Conservation (phyloP, 2,113 vertebrate genomes). For the Poecilia latipinna region DNA sequence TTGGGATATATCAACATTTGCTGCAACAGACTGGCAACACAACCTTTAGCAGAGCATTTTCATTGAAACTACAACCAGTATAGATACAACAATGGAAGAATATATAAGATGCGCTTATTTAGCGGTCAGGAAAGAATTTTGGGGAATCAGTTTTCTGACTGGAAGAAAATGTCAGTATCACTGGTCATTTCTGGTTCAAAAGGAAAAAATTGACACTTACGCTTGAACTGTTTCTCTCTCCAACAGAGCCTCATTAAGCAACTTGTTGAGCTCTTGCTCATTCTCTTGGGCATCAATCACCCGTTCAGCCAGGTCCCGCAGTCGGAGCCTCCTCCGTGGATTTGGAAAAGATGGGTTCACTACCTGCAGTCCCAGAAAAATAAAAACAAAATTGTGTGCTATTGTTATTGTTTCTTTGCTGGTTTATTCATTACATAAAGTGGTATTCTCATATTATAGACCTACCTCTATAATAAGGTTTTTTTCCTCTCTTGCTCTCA, state of each 20-base stretch:
- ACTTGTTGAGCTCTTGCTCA: constrained; percentile 92
- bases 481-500: too few species aligned
- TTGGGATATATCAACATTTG: too few species aligned
- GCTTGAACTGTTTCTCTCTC: constrained; percentile 92
- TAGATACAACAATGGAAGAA: too few species aligned
- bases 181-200: neutral
- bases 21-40: too few species aligned
- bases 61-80: too few species aligned
- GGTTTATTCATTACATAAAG: neutral
- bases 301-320: constrained; percentile 89
- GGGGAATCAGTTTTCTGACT: too few species aligned
- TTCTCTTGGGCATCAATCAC: constrained; percentile 88
- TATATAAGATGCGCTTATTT: too few species aligned
- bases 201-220: constrained; percentile 71
- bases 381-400: neutral
- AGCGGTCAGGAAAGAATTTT: too few species aligned
- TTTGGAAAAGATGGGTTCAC: constrained; percentile 95
- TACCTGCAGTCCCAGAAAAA: constrained; percentile 66
- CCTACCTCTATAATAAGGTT: too few species aligned
- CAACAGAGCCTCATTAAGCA: constrained; percentile 91
- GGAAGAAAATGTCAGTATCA: too few species aligned
- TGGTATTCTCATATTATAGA: too few species aligned
- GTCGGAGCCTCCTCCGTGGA: constrained; percentile 88
- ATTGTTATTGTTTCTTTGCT: neutral
- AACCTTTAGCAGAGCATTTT: too few species aligned